A percentile compares a stretch with the other conserved stretches of the same genome.
These are phyloP conservation scores for Poecile atricapillus DNA, from an alignment of 2,113 vertebrate genomes.

Conservation along the genomic window DNA sequence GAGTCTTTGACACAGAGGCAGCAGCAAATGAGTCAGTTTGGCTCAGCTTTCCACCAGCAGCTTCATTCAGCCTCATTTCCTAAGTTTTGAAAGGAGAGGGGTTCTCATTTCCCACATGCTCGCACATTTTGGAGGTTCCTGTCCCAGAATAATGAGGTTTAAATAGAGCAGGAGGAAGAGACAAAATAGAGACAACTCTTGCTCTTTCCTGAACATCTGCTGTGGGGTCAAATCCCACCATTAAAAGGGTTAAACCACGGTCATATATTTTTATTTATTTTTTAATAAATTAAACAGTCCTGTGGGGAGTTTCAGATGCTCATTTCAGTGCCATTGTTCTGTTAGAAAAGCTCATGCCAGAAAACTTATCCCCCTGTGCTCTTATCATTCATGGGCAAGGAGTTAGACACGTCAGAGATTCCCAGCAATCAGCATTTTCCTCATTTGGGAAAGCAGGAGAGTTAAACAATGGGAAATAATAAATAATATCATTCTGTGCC, in stretches of 20 bases:
- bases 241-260: background rate
- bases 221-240: background rate
- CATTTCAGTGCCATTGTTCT: background rate
- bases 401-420: background rate
- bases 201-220: background rate
- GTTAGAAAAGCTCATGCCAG: background rate
- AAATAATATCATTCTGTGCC: background rate
- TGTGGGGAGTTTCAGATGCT: background rate
- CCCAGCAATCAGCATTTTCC: background rate
- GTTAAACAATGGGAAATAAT: background rate
- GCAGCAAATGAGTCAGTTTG: background rate
- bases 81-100: background rate
- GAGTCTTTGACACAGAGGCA: background rate
- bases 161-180: background rate
- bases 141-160: background rate
- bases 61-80: background rate
- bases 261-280: background rate
- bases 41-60: fast-evolving
- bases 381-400: background rate
- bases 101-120: background rate
- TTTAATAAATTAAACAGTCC: background rate
- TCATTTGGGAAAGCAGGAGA: background rate
- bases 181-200: background rate
- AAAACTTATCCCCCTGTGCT: background rate
- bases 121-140: background rate